These are phyloP conservation scores for Podargus strigoides DNA, from an alignment of 2,797 vertebrate genomes.

Conservation along the genomic window DNA sequence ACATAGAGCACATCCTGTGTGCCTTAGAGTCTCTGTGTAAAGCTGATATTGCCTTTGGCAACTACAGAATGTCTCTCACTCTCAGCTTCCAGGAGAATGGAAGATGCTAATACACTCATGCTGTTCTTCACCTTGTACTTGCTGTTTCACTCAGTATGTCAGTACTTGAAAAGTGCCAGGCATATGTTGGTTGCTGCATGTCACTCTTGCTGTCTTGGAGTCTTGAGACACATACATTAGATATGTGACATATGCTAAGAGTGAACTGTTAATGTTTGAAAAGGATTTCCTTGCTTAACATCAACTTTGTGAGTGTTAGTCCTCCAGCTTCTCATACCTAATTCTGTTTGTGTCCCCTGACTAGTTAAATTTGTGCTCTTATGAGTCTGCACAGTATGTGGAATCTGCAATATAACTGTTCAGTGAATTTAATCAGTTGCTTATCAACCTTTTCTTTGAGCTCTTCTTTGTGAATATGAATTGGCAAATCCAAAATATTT, in stretches of 20 bases:
- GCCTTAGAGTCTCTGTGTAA: conserved; percentile 20
- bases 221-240: conserved; percentile 69
- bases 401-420: background rate
- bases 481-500: background rate
- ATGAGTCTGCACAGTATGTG: background rate
- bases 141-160: conserved; percentile 65
- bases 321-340: conserved; percentile 66
- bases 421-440: conserved; percentile 14
- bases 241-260: conserved; percentile 70
- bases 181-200: conserved; percentile 63
- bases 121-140: conserved; percentile 69
- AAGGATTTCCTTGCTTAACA: conserved; percentile 65
- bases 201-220: conserved; percentile 66
- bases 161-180: conserved; percentile 61
- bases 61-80: conserved; percentile 27
- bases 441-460: background rate
- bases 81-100: conserved; percentile 45
- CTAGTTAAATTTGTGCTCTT: conserved; percentile 40
- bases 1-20: background rate
- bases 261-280: conserved; percentile 67
- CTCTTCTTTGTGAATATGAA: background rate
- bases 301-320: conserved; percentile 52
- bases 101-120: conserved; percentile 61
- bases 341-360: conserved; percentile 48
- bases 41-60: conserved; percentile 58